phyloP scores from a whole-genome alignment of 2,797 vertebrate genomes.

The Pelobates cultripes region DNA sequence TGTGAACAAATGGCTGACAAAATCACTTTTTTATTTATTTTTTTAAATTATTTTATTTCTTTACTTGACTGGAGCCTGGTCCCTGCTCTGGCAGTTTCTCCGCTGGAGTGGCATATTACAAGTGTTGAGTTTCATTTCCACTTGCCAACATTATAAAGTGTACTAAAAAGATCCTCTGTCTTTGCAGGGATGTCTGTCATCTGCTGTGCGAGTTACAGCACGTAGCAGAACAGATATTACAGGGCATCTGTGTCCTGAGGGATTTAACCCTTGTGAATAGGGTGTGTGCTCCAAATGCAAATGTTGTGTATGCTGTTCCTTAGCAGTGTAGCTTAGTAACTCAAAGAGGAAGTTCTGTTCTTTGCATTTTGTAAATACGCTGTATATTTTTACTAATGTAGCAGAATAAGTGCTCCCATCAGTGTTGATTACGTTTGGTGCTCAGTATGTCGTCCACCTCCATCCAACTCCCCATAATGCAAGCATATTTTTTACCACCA shows the following conservation, averaged over 20 bases:
- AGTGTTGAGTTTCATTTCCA: neutral
- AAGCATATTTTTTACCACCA: too few relatives aligned
- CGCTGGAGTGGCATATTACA: neutral
- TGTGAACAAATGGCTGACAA: neutral
- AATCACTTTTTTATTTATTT: too few relatives aligned
- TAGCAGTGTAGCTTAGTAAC: conserved; percentile 11
- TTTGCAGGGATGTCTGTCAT: neutral
- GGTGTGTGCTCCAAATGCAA: neutral
- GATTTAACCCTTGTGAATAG: neutral
- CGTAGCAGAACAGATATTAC: neutral
- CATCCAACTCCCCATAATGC: too few relatives aligned
- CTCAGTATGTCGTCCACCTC: too few relatives aligned
- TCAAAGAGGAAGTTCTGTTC: neutral
- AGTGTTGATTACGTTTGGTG: neutral
- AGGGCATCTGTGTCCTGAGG: neutral
- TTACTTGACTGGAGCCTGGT: neutral
- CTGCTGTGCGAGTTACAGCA: conserved; percentile 19
- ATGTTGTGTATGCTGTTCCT: neutral
- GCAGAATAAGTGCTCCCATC: neutral
- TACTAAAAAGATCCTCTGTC: neutral
- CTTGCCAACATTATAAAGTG: neutral
- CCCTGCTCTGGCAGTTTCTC: neutral
- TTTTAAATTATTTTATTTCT: too few relatives aligned
- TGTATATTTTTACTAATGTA: neutral
- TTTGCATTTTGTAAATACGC: neutral